Base-by-base conservation (phyloP, 2,113 vertebrate species). In the Seriola aureovittata region DNA sequence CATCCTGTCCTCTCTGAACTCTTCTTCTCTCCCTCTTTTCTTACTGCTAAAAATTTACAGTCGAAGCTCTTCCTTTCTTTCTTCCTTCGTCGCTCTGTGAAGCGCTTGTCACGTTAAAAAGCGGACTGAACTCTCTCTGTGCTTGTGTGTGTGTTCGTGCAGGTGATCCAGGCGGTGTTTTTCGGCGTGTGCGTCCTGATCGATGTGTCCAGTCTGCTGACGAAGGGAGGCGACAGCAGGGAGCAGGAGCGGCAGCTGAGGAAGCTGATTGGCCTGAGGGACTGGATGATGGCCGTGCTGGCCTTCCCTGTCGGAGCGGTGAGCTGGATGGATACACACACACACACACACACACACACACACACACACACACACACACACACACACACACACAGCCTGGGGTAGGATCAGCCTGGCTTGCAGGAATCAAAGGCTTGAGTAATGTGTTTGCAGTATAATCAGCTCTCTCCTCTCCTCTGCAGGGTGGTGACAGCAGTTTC, bases 301-400 rank as follows among this genome's bases (percentile, higher is more conserved):
- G 98, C 98, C 79, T 99, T 99, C 86, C 98, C 98, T 32, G 95
- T 98, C 7, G 98, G 98, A 88, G 96, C 97, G 95, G 98, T 99
- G 95, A 97, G 98, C 8, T 17, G 29, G 52, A 58, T 7, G 32
- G 40, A 75, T 7, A 25, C 21, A 17, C 1, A 2, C 46, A 44
- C 1, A 1, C 38, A 8, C 4, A 65, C 25, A 4, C 70, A 70
- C 34, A 58, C 32, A 42, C n/a, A n/a, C n/a, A n/a, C n/a, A n/a
- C n/a, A n/a, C n/a, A n/a, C n/a, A n/a, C n/a, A n/a, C n/a, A n/a
- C n/a, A n/a, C n/a, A 8, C 5, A 64, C 23, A 4, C 69, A 70
- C 32, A 58, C 32, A 42, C 67, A 52, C 25, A 46, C 23, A 50
- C 25, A 67, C 19, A 55, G 54, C 16, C 66, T 1, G 5, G 0